Conservation (phyloP, 2,113 vertebrate species). For the Myotis yumanensis region DNA sequence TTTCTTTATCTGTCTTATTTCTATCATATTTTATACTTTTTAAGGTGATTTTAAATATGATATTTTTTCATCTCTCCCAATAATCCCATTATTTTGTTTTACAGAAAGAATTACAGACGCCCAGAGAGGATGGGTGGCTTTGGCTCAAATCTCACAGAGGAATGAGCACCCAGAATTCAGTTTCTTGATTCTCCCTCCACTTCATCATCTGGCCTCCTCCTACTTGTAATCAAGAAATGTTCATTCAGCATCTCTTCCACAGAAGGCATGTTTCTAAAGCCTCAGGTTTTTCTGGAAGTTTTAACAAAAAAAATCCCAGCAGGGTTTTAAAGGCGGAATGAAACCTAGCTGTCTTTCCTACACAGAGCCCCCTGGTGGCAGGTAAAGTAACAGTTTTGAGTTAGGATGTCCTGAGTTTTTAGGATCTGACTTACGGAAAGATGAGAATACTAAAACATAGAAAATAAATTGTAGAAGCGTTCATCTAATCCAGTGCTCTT, state of each 20-base stretch:
- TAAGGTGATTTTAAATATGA: neutral
- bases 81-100: neutral
- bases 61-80: neutral
- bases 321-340: neutral
- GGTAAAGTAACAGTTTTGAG: neutral
- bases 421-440: neutral
- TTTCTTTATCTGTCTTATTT: neutral
- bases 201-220: neutral
- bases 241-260: neutral
- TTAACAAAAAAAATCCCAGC: neutral
- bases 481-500: neutral
- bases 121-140: neutral
- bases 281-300: neutral
- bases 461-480: neutral
- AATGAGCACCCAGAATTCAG: neutral
- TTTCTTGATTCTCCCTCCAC: neutral
- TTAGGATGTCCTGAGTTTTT: neutral
- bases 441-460: neutral
- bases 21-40: constrained; percentile 4
- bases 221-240: neutral
- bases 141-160: neutral
- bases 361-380: constrained; percentile 53
- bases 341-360: neutral
- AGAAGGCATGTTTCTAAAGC: neutral
- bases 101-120: neutral